Evolutionary conservation across 2,797 vertebrate species (phyloP).

Genomic region (Sphaeramia orbicularis): DNA sequence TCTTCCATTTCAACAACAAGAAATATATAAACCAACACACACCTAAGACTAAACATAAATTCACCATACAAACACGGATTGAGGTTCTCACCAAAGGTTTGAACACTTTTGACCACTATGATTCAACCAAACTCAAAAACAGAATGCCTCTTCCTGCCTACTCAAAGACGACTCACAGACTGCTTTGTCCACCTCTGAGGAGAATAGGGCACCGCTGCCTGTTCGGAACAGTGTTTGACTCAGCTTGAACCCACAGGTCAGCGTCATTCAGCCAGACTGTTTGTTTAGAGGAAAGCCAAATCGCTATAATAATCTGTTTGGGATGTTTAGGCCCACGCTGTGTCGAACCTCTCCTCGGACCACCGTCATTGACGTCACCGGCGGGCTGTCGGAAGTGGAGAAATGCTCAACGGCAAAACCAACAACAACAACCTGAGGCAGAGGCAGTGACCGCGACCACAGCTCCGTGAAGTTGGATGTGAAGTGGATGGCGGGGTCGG

Average conservation of each 20-base stretch:
- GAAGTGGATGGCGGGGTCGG: slow-evolving; percentile 18
- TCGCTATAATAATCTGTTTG: slow-evolving; percentile 53
- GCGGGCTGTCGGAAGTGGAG: slow-evolving; percentile 50
- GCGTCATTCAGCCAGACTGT: slow-evolving; percentile 21
- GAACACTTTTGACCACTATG: background rate
- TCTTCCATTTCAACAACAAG: no score
- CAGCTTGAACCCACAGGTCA: slow-evolving; percentile 31
- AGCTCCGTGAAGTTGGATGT: slow-evolving; percentile 22
- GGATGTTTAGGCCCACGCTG: slow-evolving; percentile 21
- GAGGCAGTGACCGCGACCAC: slow-evolving; percentile 38
- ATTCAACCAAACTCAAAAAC: slow-evolving; percentile 4
- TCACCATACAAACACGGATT: background rate
- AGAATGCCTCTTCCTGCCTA: slow-evolving; percentile 4
- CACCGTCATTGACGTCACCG: slow-evolving; percentile 68
- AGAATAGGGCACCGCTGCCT: slow-evolving; percentile 1
- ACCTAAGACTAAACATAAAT: background rate
- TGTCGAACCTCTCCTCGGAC: slow-evolving; percentile 47
- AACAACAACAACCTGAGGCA: slow-evolving; percentile 59
- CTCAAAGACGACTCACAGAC: background rate
- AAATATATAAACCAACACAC: no score
- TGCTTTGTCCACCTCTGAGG: slow-evolving; percentile 7
- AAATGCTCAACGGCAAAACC: slow-evolving; percentile 60
- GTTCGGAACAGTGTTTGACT: slow-evolving; percentile 14
- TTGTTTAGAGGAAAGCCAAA: slow-evolving; percentile 75
- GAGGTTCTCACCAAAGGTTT: background rate